Base-by-base conservation (phyloP, 2,888 invertebrate species). In the Ophion costatus region DNA sequence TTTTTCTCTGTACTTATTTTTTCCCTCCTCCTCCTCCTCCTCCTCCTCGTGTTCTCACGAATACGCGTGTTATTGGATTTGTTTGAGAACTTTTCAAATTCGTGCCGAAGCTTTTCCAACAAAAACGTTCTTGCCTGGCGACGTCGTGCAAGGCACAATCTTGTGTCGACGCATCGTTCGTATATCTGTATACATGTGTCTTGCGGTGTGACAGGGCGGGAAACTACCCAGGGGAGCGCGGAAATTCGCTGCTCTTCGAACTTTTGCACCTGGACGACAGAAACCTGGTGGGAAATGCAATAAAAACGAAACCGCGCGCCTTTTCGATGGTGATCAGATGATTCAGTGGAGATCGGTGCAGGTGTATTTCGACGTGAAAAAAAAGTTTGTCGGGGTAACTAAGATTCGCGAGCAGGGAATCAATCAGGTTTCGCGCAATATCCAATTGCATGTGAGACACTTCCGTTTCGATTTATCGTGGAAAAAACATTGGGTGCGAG, bases 81-180 rank as follows among this genome's bases (percentile, higher is more conserved):
- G 92, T 92, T 92, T 89, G 89, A 88, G 73, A 92, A 92, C 90
- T 92, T 91, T 91, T 90, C 90, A 90, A 90, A 92, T 91, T 90
- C 90, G 89, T 74, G 71, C 80, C 45, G 77, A 57, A 81, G 78
- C 80, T 80, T 80, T 83, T 69, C 83, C 66, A 77, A 83, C 80
- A 77, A 83, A 82, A 80, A 80, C 63, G 76, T 77, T 80, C 69
- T 69, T 64, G 70, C 51, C 75, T n/a, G 74, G 71, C 56, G 22
- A 67, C 71, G 17, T 38, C 42, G 38, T 20, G 74, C 74, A 71
- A 84, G 74, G 64, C 61, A 70, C 67, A 76, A 81, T 51, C 51
- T 42, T 45, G 56, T 69, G 76, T 59, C 63, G 66, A 59, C 51
- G 45, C 57, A 66, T 73, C 59, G 14, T 38, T 7, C 17, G 24